Evolutionary conservation across 2,113 vertebrate genomes (phyloP).

Genomic region (Atherinomorus stipes): DNA sequence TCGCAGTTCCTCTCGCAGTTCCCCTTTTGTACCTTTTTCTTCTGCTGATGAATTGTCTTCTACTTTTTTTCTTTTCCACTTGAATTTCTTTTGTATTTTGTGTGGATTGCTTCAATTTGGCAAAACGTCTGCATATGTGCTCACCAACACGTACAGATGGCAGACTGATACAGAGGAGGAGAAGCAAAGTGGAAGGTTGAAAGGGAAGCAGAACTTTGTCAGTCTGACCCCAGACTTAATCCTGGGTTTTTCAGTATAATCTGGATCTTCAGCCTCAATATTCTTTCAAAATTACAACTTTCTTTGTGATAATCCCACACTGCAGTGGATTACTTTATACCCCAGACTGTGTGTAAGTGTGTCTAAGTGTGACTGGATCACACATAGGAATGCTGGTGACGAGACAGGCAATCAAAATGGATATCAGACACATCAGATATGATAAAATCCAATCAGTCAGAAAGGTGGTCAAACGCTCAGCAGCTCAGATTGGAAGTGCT

Average conservation of each 20-base stretch:
- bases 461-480: constrained; percentile 40
- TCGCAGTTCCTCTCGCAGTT: too few species aligned
- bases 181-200: constrained; percentile 27
- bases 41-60: too few species aligned
- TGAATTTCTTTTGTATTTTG: neutral
- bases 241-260: constrained; percentile 61
- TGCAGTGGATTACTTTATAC: constrained; percentile 61
- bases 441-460: constrained; percentile 59
- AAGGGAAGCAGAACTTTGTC: constrained; percentile 34
- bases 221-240: constrained; percentile 57
- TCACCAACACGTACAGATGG: neutral
- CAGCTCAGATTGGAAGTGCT: constrained; percentile 33
- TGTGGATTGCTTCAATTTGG: neutral
- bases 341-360: constrained; percentile 5
- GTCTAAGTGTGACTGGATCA: constrained; percentile 8
- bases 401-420: constrained; percentile 54
- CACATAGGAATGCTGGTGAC: neutral
- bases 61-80: neutral
- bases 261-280: constrained; percentile 60
- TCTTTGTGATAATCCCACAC: constrained; percentile 73
- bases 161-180: neutral
- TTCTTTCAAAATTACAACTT: constrained; percentile 73
- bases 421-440: constrained; percentile 38
- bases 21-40: too few species aligned
- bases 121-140: too few species aligned